Evolutionary conservation across 2,888 invertebrate genomes (phyloP), one percentile per base, ranked within the genome.

Genomic region (Chromoteleia sp.): DNA sequence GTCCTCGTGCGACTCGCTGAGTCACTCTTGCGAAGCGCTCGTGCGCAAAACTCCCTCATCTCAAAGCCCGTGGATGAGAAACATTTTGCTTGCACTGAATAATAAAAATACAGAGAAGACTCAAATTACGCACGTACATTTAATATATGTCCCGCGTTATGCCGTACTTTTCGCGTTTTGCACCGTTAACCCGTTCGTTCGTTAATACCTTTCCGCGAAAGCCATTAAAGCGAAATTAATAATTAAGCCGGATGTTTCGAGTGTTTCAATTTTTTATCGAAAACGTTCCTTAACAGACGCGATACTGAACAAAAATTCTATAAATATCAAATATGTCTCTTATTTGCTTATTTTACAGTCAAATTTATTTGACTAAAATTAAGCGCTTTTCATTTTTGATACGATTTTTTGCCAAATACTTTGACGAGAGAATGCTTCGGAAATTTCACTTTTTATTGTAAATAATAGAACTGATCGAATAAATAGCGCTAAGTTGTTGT

Each of bases 1-100:
- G 84, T 79, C 83, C 85, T 81, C 78, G 67, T 67, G 73, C 83
- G 80, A 83, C 76, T 61, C 71, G 86, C 85, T 85, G 85, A 86
- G 73, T 83, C 85, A 79, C 81, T 85, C 83, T 79, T 79, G 81
- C 83, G 79, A 73, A 67, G 81, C 81, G 85, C 75, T 84, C 79
- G 84, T 82, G 77, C 81, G 81, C 82, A 52, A 78, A 74, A 82
- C 82, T 74, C 77, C 30, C 74, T 58, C 82, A 70, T 73, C 70
- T 76, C 76, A 73, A 76, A 77, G 67, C 76, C 76, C 54, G 73
- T 71, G 76, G 81, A 81, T 76, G 61, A 73, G 81, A 71, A 73
- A 67, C 81, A 76, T 81, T 81, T 81, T 81, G 61, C 81, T 73
- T 73, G 81, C 54, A 15, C 68, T 81, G 81, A 76, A 81, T 81